phyloP scores from a whole-genome alignment of 2,888 invertebrate genomes.

The Philereme transversata region DNA sequence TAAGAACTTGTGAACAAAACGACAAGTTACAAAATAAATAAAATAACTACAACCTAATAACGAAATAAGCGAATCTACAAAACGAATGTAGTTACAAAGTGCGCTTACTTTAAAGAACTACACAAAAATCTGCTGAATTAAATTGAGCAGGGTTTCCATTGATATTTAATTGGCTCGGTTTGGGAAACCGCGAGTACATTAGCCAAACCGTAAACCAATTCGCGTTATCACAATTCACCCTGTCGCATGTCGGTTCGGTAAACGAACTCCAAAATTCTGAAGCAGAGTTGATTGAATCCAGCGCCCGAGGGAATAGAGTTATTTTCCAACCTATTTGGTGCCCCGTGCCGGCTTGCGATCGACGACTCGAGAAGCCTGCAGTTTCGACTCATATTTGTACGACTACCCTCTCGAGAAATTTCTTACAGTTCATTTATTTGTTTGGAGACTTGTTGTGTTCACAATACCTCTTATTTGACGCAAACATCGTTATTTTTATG shows the following conservation, averaged over 20 bases:
- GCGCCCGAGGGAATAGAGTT: constrained; percentile 77
- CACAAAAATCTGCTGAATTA: constrained; percentile 4
- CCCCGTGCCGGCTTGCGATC: constrained; percentile 47
- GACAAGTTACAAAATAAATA: neutral
- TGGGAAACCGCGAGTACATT: constrained; percentile 30
- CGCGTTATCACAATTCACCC: constrained; percentile 63
- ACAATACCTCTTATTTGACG: constrained; percentile 57
- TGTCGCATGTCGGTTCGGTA: constrained; percentile 58
- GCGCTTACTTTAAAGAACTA: neutral
- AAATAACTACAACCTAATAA: neutral
- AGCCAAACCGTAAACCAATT: constrained; percentile 57
- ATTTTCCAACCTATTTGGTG: constrained; percentile 81
- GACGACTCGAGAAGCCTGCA: constrained; percentile 53
- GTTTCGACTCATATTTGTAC: constrained; percentile 62
- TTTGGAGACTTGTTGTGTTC: constrained; percentile 69
- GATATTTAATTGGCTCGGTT: constrained; percentile 47
- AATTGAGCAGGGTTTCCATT: constrained; percentile 22
- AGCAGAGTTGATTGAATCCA: constrained; percentile 81
- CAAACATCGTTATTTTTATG: constrained; percentile 55
- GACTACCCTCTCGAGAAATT: constrained; percentile 73
- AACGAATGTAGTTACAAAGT: neutral
- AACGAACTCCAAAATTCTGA: constrained; percentile 81
- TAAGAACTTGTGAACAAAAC: neutral
- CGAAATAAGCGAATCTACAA: constrained; percentile 1
- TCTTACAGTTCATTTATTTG: constrained; percentile 78